Conservation (phyloP, 2,113 vertebrate genomes). For the Aegotheles bennettii region DNA sequence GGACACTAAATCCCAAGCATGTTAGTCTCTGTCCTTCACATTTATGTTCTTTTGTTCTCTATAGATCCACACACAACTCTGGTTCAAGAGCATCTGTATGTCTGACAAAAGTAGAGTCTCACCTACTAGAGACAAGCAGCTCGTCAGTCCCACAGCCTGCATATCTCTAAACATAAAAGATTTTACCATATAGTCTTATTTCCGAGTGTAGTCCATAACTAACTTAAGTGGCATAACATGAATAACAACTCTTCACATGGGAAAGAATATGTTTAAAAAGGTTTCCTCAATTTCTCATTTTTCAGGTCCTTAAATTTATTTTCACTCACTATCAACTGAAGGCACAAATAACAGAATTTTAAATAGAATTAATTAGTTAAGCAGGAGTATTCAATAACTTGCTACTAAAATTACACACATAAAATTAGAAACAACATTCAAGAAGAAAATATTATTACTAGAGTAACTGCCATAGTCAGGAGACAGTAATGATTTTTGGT, state of each 20-base stretch:
- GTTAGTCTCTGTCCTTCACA: background rate
- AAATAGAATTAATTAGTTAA: background rate
- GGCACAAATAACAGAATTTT: background rate
- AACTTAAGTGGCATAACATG: background rate
- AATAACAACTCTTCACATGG: background rate
- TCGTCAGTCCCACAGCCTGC: background rate
- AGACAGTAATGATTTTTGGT: background rate
- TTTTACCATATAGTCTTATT: background rate
- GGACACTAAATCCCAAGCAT: background rate
- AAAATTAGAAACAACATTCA: background rate
- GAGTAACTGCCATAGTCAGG: background rate
- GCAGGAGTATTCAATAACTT: background rate
- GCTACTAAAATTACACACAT: background rate
- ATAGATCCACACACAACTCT: background rate
- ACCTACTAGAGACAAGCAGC: background rate
- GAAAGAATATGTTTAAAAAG: background rate
- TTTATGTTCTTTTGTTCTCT: accelerated
- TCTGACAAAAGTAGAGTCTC: background rate
- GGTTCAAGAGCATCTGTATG: background rate
- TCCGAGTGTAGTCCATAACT: background rate
- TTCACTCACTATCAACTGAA: background rate
- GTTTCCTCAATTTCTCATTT: background rate
- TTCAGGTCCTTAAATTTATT: background rate
- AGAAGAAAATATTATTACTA: background rate
- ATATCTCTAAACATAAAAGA: background rate